These are phyloP conservation scores for Sturmia bella DNA, from an alignment of 2,888 invertebrate genomes.

Conservation along the genomic window DNA sequence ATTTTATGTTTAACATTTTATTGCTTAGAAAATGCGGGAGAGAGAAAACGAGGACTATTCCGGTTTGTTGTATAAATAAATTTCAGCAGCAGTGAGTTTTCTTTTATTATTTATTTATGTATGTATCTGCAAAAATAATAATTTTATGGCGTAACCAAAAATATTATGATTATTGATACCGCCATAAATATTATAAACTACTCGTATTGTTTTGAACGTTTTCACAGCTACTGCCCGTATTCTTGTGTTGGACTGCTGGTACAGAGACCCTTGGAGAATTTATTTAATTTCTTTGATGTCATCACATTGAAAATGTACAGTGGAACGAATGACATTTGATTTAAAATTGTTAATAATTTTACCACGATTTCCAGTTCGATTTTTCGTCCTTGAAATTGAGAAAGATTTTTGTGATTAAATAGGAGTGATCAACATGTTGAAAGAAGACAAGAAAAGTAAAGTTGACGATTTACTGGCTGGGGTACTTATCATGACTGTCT, in stretches of 20 bases:
- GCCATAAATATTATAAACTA: slow-evolving; percentile 64
- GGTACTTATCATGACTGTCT: too few relatives aligned
- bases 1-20: slow-evolving; percentile 55
- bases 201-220: slow-evolving; percentile 30
- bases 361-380: too few relatives aligned
- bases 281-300: slow-evolving; percentile 63
- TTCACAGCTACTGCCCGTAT: not conserved
- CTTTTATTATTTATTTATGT: slow-evolving; percentile 57
- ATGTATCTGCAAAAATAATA: slow-evolving; percentile 48
- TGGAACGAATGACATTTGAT: slow-evolving; percentile 29
- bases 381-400: too few relatives aligned
- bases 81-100: slow-evolving; percentile 18
- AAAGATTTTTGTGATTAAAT: too few relatives aligned
- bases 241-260: slow-evolving; percentile 25
- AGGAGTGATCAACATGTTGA: too few relatives aligned
- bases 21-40: slow-evolving; percentile 3
- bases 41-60: not conserved
- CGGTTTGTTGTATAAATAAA: slow-evolving; percentile 4
- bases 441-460: too few relatives aligned
- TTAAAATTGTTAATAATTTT: too few relatives aligned
- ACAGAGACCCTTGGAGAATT: slow-evolving; percentile 31
- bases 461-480: too few relatives aligned
- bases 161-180: slow-evolving; percentile 70
- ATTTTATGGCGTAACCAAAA: slow-evolving; percentile 70
- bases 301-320: slow-evolving; percentile 45